These are phyloP conservation scores for Fabriciana adippe DNA, from an alignment of 2,888 invertebrate species.

Conservation along the genomic window DNA sequence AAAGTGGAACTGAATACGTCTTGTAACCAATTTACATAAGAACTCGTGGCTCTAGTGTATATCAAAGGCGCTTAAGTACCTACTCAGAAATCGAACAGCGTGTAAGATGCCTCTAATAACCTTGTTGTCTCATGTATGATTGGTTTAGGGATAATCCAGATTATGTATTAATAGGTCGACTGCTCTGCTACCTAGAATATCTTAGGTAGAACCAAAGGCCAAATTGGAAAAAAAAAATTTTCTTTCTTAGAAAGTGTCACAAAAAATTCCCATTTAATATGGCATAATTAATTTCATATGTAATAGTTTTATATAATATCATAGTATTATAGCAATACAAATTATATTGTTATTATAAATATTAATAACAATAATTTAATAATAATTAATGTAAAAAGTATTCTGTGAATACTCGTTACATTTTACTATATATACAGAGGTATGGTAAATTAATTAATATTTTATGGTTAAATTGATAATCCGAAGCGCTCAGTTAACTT, in stretches of 20 bases:
- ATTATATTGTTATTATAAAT: no score
- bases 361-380: no score
- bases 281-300: no score
- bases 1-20: neutral
- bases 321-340: no score
- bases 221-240: neutral
- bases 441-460: neutral
- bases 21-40: slow-evolving; percentile 1
- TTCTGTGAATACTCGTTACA: no score
- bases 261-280: neutral
- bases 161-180: slow-evolving; percentile 57
- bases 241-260: neutral
- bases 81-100: slow-evolving; percentile 37
- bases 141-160: slow-evolving; percentile 66
- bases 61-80: slow-evolving; percentile 21
- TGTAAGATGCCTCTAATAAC: slow-evolving; percentile 54
- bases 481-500: neutral
- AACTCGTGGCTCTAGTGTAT: slow-evolving; percentile 7
- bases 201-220: neutral
- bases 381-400: no score
- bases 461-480: neutral
- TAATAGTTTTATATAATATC: no score
- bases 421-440: no score
- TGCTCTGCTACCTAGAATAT: slow-evolving; percentile 19
- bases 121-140: slow-evolving; percentile 58